These are phyloP conservation scores for Tylochromis polylepis DNA, from an alignment of 2,113 vertebrate genomes.

Conservation along the genomic window DNA sequence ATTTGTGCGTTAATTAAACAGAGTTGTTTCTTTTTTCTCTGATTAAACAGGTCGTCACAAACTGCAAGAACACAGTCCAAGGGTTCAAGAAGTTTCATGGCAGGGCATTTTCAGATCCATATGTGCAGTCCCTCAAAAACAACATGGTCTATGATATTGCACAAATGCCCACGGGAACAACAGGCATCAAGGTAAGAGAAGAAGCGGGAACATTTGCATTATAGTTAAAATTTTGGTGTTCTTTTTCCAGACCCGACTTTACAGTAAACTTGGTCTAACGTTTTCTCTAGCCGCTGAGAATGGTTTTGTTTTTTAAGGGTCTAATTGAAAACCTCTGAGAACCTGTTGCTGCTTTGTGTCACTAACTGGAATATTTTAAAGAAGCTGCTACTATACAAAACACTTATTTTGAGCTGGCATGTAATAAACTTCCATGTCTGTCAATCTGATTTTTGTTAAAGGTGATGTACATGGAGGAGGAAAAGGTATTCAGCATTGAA, in stretches of 20 bases:
- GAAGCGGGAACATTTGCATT: not conserved
- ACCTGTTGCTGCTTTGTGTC: not conserved
- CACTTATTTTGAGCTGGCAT: not conserved
- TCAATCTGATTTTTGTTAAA: slow-evolving; percentile 34
- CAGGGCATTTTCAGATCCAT: slow-evolving; percentile 90
- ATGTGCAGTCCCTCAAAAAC: slow-evolving; percentile 85
- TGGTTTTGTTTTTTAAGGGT: not conserved
- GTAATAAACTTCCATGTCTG: not conserved
- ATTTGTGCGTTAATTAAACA: not conserved
- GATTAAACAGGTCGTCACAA: slow-evolving; percentile 83
- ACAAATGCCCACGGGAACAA: slow-evolving; percentile 86
- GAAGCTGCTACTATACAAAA: not conserved
- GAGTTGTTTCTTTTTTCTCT: not conserved
- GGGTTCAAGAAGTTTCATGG: slow-evolving; percentile 98
- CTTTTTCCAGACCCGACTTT: not conserved
- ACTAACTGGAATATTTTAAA: not conserved
- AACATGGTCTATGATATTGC: slow-evolving; percentile 89
- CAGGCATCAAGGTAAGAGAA: slow-evolving; percentile 87
- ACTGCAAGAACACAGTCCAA: slow-evolving; percentile 96
- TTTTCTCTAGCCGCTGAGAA: not conserved
- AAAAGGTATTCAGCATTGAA: slow-evolving; percentile 91
- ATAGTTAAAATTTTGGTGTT: not conserved
- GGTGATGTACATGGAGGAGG: slow-evolving; percentile 97
- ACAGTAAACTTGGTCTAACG: not conserved
- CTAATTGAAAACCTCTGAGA: not conserved